Evolutionary conservation across 2,113 vertebrate species (phyloP).

Genomic region (Larimichthys crocea): DNA sequence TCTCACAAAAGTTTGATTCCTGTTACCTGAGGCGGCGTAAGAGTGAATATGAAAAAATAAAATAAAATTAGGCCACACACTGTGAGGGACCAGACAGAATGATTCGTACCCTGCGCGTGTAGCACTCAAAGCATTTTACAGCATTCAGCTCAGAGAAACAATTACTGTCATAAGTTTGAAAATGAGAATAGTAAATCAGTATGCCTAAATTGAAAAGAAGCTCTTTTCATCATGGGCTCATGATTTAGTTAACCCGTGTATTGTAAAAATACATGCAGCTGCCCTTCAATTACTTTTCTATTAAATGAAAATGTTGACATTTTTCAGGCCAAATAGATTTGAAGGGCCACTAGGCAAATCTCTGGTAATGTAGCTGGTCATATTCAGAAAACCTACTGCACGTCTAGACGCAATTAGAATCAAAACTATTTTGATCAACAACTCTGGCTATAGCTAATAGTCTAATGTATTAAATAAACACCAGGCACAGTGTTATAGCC

Average conservation of each 20-base stretch:
- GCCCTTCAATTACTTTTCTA: neutral
- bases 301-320: neutral
- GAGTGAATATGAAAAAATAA: conserved; percentile 34
- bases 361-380: neutral
- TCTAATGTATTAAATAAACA: neutral
- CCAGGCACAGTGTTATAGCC: neutral
- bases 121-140: conserved; percentile 17
- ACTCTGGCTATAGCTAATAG: neutral
- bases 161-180: conserved; percentile 15
- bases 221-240: neutral
- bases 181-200: neutral
- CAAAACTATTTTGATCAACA: neutral
- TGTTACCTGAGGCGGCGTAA: conserved; percentile 26
- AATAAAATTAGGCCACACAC: conserved; percentile 41
- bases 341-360: neutral
- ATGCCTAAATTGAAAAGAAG: neutral
- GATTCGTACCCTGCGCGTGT: conserved; percentile 15
- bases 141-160: conserved; percentile 23
- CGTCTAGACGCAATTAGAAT: neutral
- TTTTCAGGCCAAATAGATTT: neutral
- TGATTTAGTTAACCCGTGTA: neutral
- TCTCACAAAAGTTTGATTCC: conserved; percentile 60
- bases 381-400: neutral
- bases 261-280: neutral
- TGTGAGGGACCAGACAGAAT: conserved; percentile 32